Evolutionary conservation across 1,140 invertebrate genomes (phyloP), one percentile per base, ranked within the genome.

Genomic region (Lordiphosa mommai): DNA sequence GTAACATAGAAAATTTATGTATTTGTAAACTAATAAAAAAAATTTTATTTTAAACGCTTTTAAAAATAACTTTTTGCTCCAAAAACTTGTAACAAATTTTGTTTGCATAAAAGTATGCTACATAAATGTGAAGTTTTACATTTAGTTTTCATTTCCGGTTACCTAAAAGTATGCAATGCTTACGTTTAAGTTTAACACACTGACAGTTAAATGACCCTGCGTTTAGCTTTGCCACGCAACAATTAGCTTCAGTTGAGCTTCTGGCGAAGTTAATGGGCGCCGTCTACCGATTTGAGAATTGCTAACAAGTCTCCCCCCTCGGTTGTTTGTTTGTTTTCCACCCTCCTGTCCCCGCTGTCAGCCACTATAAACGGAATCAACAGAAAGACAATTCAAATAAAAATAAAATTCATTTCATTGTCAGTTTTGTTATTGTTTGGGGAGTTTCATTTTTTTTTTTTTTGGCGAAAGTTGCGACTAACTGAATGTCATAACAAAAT

Each of bases 371-470:
- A 57, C 55, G 63, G 38, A 67, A 59, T 67, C 46, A 67, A 67
- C 53, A 67, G 53, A 33, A 50, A 47, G 63, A 57, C 51, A 66
- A 66, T 66, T 46, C 43, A 46, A 51, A 48, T 34, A 33, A 68
- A 68, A 51, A 68, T 68, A 67, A 67, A 58, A 67, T 68, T 51
- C 16, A 41, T 44, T 67, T 67, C 51, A 68, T 59, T 68, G 64
- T 67, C 63, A 52, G 59, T 64, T 23, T 47, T 47, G 23, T 47
- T 47, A 47, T 47, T 47, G 44, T 32, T 47, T 47, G 20, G 20
- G 20, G 32, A 32, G 23, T 47, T 41, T 17, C 1, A 5, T 27
- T 30, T 51, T 38, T 51, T 67, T 43, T 9, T 27, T 30, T 51
- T 38, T 51, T 67, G 48, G 47, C 55, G 32, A 66, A 23, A 30